phyloP scores from a whole-genome alignment of 2,888 invertebrate genomes.

The Acleris sparsana region DNA sequence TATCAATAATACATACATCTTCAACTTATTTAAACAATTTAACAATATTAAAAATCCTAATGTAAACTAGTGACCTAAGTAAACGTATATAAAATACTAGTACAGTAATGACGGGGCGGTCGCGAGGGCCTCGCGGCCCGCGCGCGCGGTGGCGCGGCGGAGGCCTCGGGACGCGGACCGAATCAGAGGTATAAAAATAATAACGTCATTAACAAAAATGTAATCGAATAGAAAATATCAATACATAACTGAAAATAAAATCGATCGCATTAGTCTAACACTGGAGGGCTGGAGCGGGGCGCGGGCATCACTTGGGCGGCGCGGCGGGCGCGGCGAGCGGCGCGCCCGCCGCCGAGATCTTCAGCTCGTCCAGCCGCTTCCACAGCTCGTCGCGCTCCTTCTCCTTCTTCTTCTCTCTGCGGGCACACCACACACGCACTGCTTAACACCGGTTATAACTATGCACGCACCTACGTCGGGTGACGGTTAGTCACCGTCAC shows the following conservation, averaged over 20 bases:
- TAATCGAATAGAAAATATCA: constrained; percentile 81
- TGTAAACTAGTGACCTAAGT: constrained; percentile 77
- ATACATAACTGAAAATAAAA: constrained; percentile 78
- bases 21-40: constrained; percentile 81
- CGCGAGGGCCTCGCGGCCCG: constrained; percentile 55
- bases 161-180: constrained; percentile 53
- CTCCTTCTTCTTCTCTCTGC: constrained; percentile 95
- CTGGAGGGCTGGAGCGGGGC: constrained; percentile 55
- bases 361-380: constrained; percentile 96
- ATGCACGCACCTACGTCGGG: no score
- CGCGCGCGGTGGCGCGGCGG: constrained; percentile 43
- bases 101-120: constrained; percentile 65
- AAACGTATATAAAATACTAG: constrained; percentile 72
- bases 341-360: constrained; percentile 84
- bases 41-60: constrained; percentile 79
- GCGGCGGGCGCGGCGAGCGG: constrained; percentile 61
- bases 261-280: constrained; percentile 70
- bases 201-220: constrained; percentile 80
- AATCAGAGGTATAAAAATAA: constrained; percentile 72
- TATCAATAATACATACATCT: constrained; percentile 79
- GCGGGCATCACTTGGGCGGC: constrained; percentile 80
- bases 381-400: constrained; percentile 98
- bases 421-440: constrained; percentile 35
- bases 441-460: neutral
- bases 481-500: no score